Base-by-base conservation (phyloP, 1,140 invertebrate species). In the Pseudomyrmex pallidus region DNA sequence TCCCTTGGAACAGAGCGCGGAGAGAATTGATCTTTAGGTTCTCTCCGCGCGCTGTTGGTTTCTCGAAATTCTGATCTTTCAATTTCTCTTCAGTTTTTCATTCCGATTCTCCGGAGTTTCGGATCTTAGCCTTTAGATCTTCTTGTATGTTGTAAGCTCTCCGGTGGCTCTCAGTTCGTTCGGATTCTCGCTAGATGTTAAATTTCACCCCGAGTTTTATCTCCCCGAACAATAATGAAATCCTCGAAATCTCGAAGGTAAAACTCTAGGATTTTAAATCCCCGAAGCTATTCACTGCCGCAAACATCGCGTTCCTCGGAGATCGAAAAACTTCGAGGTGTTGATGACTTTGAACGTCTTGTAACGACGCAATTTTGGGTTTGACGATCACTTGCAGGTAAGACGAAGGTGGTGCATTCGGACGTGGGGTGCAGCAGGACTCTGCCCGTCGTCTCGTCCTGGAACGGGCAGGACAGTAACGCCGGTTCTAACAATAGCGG, bases 351-450 rank as follows among this genome's bases (percentile, higher is more conserved):
- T 9, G 5, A 12, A 22, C n/a, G n/a, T 15, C 67, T 44, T 44
- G 15, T 54, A 13, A 73, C 46, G 15, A 52, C 7, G 46, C 56
- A 20, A 70, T 4, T 20, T 4, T 20, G 54, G 44, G 4, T 35
- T 7, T 35, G 10, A 80, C 50, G 44, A 59, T 17, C 35, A n/a
- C 82, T 90, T 91, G 15, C 64, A 93, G 93, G 93, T 2, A 94
- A 93, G 84, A 93, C 93, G 44, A 94, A 93, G 82, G 72, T 91
- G 54, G 91, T 93, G 12, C 93, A 93, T 80, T 93, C 93, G 67
- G 93, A 93, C 48, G 91, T 90, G n/a, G 93, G 93, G 59, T 94
- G 93, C 80, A 94, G 93, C 87, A 91, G 93, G 17, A 94, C 93
- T 2, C 63, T 93, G 61, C 93, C 93, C 25, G 91, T 94, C 25